phyloP scores from a whole-genome alignment of 2,113 vertebrate species.

The Ellobius talpinus region DNA sequence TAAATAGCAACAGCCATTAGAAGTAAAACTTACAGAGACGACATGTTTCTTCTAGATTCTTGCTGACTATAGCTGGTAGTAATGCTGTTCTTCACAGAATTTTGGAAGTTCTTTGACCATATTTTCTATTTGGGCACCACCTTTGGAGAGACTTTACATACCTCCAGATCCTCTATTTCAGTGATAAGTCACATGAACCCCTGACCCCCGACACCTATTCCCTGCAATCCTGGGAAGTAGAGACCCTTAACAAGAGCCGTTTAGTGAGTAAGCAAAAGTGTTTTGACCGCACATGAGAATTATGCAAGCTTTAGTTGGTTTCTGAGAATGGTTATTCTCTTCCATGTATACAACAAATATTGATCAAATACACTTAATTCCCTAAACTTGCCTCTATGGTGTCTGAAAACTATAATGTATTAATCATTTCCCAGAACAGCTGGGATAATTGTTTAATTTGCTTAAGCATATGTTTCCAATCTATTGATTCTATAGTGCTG shows the following conservation, averaged over 20 bases:
- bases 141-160: background rate
- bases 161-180: background rate
- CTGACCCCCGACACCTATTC: background rate
- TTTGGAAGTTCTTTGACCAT: background rate
- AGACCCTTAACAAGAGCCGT: background rate
- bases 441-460: conserved; percentile 23
- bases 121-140: background rate
- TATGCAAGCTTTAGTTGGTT: background rate
- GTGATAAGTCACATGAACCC: background rate
- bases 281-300: conserved; percentile 2
- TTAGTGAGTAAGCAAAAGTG: background rate
- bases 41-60: background rate
- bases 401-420: background rate
- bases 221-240: background rate
- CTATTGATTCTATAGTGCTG: conserved; percentile 5
- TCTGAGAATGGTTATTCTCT: conserved; percentile 29
- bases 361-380: conserved; percentile 30
- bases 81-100: background rate
- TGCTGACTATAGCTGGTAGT: background rate
- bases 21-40: background rate
- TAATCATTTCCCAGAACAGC: conserved; percentile 18
- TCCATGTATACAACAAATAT: background rate
- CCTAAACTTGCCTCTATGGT: background rate
- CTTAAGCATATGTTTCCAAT: background rate
- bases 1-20: background rate